Evolutionary conservation across 2,797 vertebrate genomes (phyloP).

Genomic region (Falco biarmicus): DNA sequence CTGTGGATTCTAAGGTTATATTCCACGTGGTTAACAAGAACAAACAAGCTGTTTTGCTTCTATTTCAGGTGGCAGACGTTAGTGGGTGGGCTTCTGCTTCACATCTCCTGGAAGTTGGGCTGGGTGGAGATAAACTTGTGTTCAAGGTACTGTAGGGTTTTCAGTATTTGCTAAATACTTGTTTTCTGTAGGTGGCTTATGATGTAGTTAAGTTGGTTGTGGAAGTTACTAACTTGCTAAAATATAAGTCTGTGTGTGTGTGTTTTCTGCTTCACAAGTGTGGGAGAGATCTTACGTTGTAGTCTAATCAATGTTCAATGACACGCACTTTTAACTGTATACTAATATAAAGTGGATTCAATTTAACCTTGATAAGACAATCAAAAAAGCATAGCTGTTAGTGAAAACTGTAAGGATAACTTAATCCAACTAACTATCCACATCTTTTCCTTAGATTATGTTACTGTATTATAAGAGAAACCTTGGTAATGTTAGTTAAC

Average conservation of each 20-base stretch:
- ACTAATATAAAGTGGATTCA: neutral
- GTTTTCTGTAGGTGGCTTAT: neutral
- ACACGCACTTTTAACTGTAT: neutral
- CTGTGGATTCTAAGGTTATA: neutral
- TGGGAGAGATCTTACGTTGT: neutral
- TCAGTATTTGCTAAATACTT: neutral
- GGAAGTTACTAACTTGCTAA: neutral
- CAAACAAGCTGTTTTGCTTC: neutral
- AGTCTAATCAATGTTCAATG: neutral
- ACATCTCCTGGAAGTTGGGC: constrained; percentile 87
- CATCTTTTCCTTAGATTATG: neutral
- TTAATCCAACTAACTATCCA: neutral
- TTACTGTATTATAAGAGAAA: neutral
- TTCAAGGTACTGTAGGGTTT: constrained; percentile 81
- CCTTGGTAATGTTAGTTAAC: neutral
- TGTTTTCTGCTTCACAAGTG: neutral
- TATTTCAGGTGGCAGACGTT: constrained; percentile 91
- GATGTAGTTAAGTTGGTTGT: neutral
- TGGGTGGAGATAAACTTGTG: constrained; percentile 89
- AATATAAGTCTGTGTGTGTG: neutral
- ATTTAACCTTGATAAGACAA: neutral
- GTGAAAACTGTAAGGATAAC: neutral
- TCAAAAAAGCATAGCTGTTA: neutral
- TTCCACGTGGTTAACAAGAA: neutral
- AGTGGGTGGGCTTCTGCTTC: constrained; percentile 87